These are phyloP conservation scores for Mormyrops attenuatus DNA, from an alignment of 2,797 vertebrate genomes.

Conservation along the genomic window DNA sequence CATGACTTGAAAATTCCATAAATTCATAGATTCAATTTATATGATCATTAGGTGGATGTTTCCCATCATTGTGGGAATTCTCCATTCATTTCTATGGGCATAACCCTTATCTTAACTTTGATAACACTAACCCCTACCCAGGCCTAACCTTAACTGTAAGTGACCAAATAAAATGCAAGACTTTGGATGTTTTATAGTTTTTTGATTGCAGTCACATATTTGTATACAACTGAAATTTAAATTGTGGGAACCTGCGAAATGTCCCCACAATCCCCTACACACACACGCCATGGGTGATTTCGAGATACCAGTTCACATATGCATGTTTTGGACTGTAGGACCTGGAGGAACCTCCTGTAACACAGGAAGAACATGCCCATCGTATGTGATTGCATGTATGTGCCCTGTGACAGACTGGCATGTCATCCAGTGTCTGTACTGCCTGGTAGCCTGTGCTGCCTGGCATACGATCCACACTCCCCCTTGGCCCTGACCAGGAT, in stretches of 20 bases:
- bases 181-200: too few species aligned
- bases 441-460: not conserved
- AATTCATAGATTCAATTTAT: not conserved
- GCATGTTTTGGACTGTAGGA: not conserved
- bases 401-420: not conserved
- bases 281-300: not conserved
- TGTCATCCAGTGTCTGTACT: not conserved
- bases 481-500: not conserved
- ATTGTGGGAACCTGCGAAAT: not conserved
- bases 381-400: not conserved
- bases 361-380: not conserved
- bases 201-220: too few species aligned
- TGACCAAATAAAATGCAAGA: not conserved
- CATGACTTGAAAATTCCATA: not conserved
- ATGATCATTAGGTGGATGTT: not conserved
- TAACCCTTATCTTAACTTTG: not conserved
- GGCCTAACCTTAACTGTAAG: not conserved
- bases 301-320: not conserved
- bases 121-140: not conserved
- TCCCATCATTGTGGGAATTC: not conserved
- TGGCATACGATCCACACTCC: not conserved
- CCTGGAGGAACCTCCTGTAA: not conserved
- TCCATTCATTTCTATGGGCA: not conserved
- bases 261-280: not conserved
- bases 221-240: too few species aligned